Evolutionary conservation across 2,888 invertebrate genomes (phyloP), one percentile per base, ranked within the genome.

Genomic region (Dryobotodes eremita): DNA sequence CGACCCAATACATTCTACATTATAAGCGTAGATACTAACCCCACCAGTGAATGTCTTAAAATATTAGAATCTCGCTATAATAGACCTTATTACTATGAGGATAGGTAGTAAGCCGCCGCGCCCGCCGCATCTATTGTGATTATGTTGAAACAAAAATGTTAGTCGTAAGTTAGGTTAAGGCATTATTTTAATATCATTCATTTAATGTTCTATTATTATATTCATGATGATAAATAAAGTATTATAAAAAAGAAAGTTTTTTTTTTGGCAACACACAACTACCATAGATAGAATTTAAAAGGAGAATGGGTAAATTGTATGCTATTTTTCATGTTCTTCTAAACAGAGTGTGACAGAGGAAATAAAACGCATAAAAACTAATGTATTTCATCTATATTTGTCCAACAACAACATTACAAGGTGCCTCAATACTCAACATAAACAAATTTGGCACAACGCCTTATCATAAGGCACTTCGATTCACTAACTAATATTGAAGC

Each of bases 171-270:
- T 95, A 94, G 90, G 26, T 42, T 95, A 94, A 94, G 93, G 82
- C 88, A 94, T 93, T 94, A 95, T 93, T 95, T 94, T 94, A 94
- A 93, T 94, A 93, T 88, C 85, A 89, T 94, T 94, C 91, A 92
- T 94, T 94, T 94, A 94, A 94, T 92, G 94, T 94, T 94, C 92
- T 93, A 94, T 93, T 92, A 94, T 91, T 92, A 91, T 92, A 91
- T 90, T 92, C 89, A 89, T 89, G 90, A 92, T 85, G 86, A 92
- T 86, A 92, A 94, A 93, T 94, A 92, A 93, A 92, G 92, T 93
- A 92, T 92, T 93, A 92, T 89, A 86, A 87, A 84, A 77, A 46
- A 57, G 26, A 7, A 23, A 2, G 4, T 4, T 66, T 84, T 75
- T 64, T 64, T 20, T 0, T 50, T 71, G 10, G 1, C 11, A 53